A percentile compares a stretch with the other conserved stretches of the same genome.
Evolutionary conservation across 2,113 vertebrate species (phyloP).

Genomic region (Hemiprocne comata): DNA sequence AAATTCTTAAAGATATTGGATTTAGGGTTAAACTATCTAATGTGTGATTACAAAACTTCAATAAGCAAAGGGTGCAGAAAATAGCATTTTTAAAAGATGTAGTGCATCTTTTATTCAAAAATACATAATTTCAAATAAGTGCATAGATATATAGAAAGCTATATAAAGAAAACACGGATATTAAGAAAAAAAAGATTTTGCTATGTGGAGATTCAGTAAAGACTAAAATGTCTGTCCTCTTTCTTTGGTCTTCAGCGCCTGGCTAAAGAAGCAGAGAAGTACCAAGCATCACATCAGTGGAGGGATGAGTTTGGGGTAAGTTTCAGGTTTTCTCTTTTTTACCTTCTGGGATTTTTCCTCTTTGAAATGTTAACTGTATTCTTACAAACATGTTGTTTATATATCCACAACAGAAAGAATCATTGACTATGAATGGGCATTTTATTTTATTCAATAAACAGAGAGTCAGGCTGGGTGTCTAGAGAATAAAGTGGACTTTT

Average conservation of each 20-base stretch:
- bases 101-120: neutral
- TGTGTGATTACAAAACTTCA: neutral
- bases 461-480: neutral
- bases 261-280: conserved; percentile 89
- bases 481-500: neutral
- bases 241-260: conserved; percentile 83
- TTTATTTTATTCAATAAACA: neutral
- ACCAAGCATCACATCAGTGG: conserved; percentile 91
- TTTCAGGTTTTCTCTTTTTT: neutral
- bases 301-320: conserved; percentile 92
- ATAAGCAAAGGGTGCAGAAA: neutral
- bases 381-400: neutral
- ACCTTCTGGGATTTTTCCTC: neutral
- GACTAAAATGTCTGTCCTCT: neutral
- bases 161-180: neutral
- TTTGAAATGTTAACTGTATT: neutral
- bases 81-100: neutral
- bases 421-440: neutral
- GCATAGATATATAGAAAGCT: neutral
- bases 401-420: neutral
- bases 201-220: neutral
- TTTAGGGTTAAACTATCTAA: neutral
- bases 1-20: neutral
- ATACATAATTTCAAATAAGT: neutral
- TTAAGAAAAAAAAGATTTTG: neutral